Evolutionary conservation across 1,140 invertebrate genomes (phyloP).

Genomic region (Sminthurides bifidus): DNA sequence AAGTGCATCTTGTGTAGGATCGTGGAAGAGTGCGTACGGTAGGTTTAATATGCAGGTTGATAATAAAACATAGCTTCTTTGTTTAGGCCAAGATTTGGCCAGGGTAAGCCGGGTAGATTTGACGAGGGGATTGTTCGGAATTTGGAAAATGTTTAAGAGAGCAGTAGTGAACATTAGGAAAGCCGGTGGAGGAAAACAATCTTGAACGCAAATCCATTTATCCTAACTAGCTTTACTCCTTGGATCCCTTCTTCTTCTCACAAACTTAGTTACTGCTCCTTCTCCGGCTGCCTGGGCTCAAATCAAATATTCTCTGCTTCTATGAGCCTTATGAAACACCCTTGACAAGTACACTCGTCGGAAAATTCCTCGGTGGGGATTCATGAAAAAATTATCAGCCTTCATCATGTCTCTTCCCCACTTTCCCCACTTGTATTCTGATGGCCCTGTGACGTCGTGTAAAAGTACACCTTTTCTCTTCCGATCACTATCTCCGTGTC

Average conservation of each 20-base stretch:
- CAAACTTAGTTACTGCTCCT: constrained; percentile 7
- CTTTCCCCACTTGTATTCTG: not conserved
- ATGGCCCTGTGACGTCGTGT: too few species aligned
- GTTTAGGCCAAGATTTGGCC: too few species aligned
- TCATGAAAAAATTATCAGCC: not conserved
- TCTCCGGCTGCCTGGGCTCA: constrained; percentile 9
- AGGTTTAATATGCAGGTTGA: too few species aligned
- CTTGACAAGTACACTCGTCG: constrained; percentile 3
- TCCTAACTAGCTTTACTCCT: constrained; percentile 27
- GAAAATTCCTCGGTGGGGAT: not conserved
- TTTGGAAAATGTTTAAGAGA: too few species aligned
- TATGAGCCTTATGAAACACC: constrained; percentile 6
- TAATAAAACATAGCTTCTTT: too few species aligned
- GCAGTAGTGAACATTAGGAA: too few species aligned
- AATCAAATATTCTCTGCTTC: constrained; percentile 26
- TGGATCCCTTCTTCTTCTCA: constrained; percentile 4
- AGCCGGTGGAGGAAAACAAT: constrained; percentile 4
- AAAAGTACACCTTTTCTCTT: too few species aligned
- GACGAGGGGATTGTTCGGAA: too few species aligned
- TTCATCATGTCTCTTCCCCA: not conserved
- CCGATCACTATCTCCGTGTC: too few species aligned
- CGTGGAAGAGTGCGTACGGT: too few species aligned
- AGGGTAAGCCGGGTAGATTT: too few species aligned
- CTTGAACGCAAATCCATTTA: constrained; percentile 29
- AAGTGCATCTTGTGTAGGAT: too few species aligned